Evolutionary conservation across 2,797 vertebrate genomes (phyloP), one percentile per base, ranked within the genome.

Genomic region (Halcyon badia): DNA sequence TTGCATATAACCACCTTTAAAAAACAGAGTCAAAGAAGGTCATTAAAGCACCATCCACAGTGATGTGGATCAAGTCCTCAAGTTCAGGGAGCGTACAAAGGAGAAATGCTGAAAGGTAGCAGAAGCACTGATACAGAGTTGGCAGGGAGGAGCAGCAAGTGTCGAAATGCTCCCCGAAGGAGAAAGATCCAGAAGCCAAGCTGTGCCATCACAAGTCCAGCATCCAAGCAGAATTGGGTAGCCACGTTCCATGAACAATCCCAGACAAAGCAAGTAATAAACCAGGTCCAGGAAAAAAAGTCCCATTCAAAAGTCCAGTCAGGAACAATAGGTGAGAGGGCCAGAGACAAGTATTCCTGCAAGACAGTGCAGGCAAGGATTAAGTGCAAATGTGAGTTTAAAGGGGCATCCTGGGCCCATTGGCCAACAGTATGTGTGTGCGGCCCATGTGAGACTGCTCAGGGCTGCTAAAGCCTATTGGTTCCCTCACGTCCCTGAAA

Each of bases 21-120:
- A 82, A 46, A 79, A 0, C 11, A 58, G 20, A 28, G 52, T 57
- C 41, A 64, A 73, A 26, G 35, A 75, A 73, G 11, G 25, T 71
- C 19, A 20, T 39, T 72, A 54, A 87, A 87, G 33, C 7, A 26
- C 11, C 0, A 3, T 31, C 25, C 5, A 2, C 16, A 57, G 61
- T 52, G 46, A 57, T 26, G 18, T 41, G 30, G 17, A 13, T 51
- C 0, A 0, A 61, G 31, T 64, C 31, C 33, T 83, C 35, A 41
- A 21, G 24, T 42, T 92, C 25, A 91, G 41, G 37, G 10, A 85
- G 65, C 24, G 33, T 69, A 8, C 13, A 42, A 52, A 86, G 31
- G 6, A 69, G 18, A 69, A 58, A 54, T 28, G 28, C 39, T 78
- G 66, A 37, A 77, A 52, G 54, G 37, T 14, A 56, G 19, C 7